Percentiles rank a stretch among this genome's conserved stretches.
phyloP scores from a whole-genome alignment of 1,140 invertebrate genomes.

The Neelides sp. region DNA sequence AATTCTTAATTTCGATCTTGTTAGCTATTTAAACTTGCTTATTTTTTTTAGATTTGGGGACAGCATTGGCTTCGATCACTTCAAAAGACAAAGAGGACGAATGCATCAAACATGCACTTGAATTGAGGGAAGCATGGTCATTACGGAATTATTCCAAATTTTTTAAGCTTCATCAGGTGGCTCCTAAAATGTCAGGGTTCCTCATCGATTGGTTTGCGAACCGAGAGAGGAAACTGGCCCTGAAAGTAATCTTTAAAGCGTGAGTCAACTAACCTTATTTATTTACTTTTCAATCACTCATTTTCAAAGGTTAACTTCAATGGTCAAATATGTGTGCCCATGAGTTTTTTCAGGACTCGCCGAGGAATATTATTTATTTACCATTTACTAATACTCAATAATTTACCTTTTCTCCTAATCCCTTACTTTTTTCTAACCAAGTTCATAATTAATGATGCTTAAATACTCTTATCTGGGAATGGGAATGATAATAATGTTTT shows the following conservation, averaged over 20 bases:
- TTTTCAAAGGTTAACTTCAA: conserved; percentile 1
- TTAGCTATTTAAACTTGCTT: neutral
- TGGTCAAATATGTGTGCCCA: neutral
- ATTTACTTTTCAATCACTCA: conserved; percentile 11
- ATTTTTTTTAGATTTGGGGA: conserved; percentile 71
- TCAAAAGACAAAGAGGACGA: conserved; percentile 64
- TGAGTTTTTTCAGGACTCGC: conserved; percentile 3
- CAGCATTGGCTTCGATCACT: conserved; percentile 66
- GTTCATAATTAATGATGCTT: neutral
- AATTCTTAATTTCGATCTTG: neutral
- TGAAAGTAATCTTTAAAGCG: conserved; percentile 89
- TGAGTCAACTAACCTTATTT: conserved; percentile 49
- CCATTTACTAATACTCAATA: neutral
- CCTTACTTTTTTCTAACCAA: neutral
- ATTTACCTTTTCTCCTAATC: conserved; percentile 3
- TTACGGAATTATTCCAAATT: conserved; percentile 80
- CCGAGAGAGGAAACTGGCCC: conserved; percentile 73
- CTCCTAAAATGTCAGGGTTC: conserved; percentile 90
- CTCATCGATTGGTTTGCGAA: conserved; percentile 95
- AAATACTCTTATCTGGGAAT: neutral
- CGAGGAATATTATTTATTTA: conserved; percentile 1
- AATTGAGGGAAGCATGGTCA: conserved; percentile 78
- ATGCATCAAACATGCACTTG: conserved; percentile 72
- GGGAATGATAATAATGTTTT: conserved; percentile 2
- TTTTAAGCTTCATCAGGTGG: conserved; percentile 71